Conservation (phyloP, 2,797 vertebrate genomes). For the Hippopotamyrus pictus region DNA sequence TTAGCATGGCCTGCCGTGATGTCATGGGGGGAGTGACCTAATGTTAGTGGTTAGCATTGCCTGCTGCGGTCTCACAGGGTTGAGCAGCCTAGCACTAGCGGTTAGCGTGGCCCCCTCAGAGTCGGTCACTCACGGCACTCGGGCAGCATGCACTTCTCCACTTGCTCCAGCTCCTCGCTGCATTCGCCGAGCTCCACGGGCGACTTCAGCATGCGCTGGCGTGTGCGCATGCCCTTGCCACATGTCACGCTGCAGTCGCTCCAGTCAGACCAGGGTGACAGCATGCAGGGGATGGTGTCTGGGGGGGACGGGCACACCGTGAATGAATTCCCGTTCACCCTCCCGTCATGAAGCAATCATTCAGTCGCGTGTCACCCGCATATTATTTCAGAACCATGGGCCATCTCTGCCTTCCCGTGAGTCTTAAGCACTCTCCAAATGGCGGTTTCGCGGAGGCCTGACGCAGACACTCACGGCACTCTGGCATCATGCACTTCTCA, state of each 20-base stretch:
- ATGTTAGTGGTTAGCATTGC: background rate
- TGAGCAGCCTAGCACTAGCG: background rate
- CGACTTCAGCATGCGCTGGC: slow-evolving; percentile 88
- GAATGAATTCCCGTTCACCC: background rate
- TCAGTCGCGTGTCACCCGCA: background rate
- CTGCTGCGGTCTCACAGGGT: background rate
- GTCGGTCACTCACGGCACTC: slow-evolving; percentile 85
- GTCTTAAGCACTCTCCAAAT: background rate
- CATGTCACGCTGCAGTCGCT: slow-evolving; percentile 96
- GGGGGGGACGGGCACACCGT: slow-evolving; percentile 14
- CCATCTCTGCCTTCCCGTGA: background rate
- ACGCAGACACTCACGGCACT: slow-evolving; percentile 80
- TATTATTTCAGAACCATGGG: background rate
- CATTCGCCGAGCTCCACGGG: slow-evolving; percentile 92
- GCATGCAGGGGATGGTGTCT: slow-evolving; percentile 96
- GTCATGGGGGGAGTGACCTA: background rate
- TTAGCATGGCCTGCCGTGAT: background rate
- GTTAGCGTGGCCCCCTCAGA: background rate
- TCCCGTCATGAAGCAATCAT: background rate
- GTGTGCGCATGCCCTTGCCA: slow-evolving; percentile 80
- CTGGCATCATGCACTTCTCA: slow-evolving; percentile 98
- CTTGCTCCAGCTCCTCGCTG: slow-evolving; percentile 90
- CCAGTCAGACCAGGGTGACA: slow-evolving; percentile 95
- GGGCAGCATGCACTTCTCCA: slow-evolving; percentile 96
- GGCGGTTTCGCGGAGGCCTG: no score